A percentile compares a stretch with the other conserved stretches of the same genome.
phyloP scores from a whole-genome alignment of 2,797 vertebrate genomes.

The Myripristis murdjan region DNA sequence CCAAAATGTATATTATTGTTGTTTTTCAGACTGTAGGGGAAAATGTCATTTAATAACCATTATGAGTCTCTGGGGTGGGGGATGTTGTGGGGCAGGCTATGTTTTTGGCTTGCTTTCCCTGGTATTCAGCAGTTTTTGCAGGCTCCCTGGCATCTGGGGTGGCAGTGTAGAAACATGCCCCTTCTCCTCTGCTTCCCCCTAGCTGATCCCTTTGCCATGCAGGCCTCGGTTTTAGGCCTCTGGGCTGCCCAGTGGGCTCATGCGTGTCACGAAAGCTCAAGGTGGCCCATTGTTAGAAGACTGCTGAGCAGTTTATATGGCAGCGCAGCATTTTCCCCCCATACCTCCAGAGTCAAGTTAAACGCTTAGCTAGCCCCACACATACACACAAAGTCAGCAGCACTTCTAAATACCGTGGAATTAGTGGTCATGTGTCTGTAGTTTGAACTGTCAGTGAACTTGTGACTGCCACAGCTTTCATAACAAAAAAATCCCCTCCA shows the following conservation, averaged over 20 bases:
- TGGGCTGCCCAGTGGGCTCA: conserved; percentile 22
- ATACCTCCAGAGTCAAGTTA: conserved; percentile 41
- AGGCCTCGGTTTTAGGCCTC: conserved; percentile 15
- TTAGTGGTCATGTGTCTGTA: conserved; percentile 52
- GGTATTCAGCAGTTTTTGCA: conserved; percentile 40
- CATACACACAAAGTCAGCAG: conserved; percentile 36
- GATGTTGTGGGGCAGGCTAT: conserved; percentile 21
- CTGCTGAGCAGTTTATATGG: conserved; percentile 55
- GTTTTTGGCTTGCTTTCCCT: conserved; percentile 32
- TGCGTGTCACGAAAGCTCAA: conserved; percentile 53
- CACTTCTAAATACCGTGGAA: conserved; percentile 47
- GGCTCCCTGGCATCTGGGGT: conserved; percentile 15
- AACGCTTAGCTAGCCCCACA: conserved; percentile 21
- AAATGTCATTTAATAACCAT: conserved; percentile 41
- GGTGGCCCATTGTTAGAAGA: conserved; percentile 58
- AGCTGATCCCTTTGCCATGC: conserved; percentile 28
- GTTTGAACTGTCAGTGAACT: conserved; percentile 48
- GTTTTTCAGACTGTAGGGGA: conserved; percentile 34
- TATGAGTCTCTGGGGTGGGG: conserved; percentile 29
- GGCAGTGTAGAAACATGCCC: conserved; percentile 3
- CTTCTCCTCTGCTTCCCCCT: conserved; percentile 2
- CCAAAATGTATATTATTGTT: conserved; percentile 48
- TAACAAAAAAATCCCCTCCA: conserved; percentile 2
- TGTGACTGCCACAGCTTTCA: conserved; percentile 28
- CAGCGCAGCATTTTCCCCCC: conserved; percentile 28